Base-by-base conservation (phyloP, 2,797 vertebrate species). In the Phaenicophaeus curvirostris region DNA sequence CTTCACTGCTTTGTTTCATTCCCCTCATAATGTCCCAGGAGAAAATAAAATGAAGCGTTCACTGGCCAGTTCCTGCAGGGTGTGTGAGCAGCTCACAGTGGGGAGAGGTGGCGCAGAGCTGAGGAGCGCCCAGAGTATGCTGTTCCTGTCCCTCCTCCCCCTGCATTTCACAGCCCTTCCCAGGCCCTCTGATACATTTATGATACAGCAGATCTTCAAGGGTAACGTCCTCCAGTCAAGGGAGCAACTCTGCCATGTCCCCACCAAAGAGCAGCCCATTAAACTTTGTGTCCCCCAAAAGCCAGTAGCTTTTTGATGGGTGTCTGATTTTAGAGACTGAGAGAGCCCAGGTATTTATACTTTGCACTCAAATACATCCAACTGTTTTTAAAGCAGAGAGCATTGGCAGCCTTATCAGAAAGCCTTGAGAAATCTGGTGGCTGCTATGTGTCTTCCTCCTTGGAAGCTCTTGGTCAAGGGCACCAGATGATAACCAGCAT, bases 401-500 rank as follows among this genome's bases (percentile, higher is more conserved):
- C 15, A 31, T 8, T 74, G 39, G 27, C 55, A 85, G 58, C 20
- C 51, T 89, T 79, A 89, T 71, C 81, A 59, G 35, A 79, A 79
- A 63, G 21, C 55, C 78, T 87, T 87, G 82, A 89, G 55, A 87
- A 92, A 59, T 2, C 2, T 3, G 0, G 50, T 86, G 66, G 35
- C 31, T 79, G 67, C 46, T 89, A 44, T 85, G 37, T 37, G 48
- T 68, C 61, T 84, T 87, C 61, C 68, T 71, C 78, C 7, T 20
- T 33, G 48, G 91, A 75, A 94, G 48, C 59, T 59, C 42, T 57
- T 80, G 79, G 65, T 83, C 76, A 90, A 79, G 83, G 83, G 35
- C 80, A 81, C 9, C 37, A 1, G 5, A 15, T 1, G 8, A 33
- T 67, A 69, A 79, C 13, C 2, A 7, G 9, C 2, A 1, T 1